These are phyloP conservation scores for Seladonia tumulorum DNA, from an alignment of 2,888 invertebrate species.

Conservation along the genomic window DNA sequence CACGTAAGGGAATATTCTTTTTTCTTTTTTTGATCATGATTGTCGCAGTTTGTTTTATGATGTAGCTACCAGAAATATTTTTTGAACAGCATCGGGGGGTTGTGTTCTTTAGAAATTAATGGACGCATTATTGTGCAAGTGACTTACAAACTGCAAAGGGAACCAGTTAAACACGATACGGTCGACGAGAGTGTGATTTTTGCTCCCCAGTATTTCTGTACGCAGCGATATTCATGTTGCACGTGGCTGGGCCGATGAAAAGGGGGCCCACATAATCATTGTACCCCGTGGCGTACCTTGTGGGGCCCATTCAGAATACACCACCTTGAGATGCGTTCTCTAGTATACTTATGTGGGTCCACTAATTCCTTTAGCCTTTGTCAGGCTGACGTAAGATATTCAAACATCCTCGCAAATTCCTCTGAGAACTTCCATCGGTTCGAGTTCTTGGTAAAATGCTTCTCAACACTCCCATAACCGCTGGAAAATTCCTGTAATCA, in stretches of 20 bases:
- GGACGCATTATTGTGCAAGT: neutral
- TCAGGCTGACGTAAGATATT: conserved; percentile 28
- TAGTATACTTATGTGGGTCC: conserved; percentile 55
- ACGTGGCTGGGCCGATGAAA: conserved; percentile 57
- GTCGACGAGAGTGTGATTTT: conserved; percentile 44
- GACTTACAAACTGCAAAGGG: neutral
- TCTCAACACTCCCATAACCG: neutral
- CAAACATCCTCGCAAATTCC: conserved; percentile 30
- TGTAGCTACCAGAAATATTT: no score
- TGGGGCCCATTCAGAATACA: conserved; percentile 7
- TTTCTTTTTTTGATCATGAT: neutral
- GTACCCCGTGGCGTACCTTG: conserved; percentile 23
- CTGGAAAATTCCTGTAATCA: neutral
- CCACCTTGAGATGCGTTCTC: conserved; percentile 28
- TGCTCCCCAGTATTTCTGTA: neutral
- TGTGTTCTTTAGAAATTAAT: no score
- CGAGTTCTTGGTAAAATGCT: conserved; percentile 18
- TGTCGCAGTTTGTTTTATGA: neutral
- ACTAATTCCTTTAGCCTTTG: conserved; percentile 64
- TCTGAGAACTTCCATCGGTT: neutral
- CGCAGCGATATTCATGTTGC: conserved; percentile 40
- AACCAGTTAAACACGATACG: neutral
- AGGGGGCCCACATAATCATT: conserved; percentile 69
- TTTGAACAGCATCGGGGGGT: neutral
- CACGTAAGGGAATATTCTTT: no score